Evolutionary conservation across 1,140 invertebrate genomes (phyloP), one percentile per base, ranked within the genome.

Genomic region (Sitobion miscanthi): DNA sequence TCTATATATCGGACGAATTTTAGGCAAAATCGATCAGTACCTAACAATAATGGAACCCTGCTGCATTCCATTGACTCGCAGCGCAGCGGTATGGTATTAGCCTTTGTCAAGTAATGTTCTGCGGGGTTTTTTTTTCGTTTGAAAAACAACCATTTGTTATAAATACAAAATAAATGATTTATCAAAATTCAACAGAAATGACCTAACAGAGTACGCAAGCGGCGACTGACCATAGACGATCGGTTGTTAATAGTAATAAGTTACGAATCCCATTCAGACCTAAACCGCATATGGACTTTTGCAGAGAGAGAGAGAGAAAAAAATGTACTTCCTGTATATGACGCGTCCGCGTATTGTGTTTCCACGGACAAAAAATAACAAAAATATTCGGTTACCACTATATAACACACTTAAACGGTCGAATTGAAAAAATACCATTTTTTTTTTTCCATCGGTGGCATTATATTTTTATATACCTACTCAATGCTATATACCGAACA

Each of bases 1-100:
- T 52, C 49, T 52, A 11, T 52, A 52, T 52, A 20, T 57, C 20
- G 30, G 91, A 86, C 42, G 91, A 35, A 93, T 93, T 93, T 93
- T 57, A 85, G 91, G 82, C 82, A 21, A 85, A 82, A 93, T 35
- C 91, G 49, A 86, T 45, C 38, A 30, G 30, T 62, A 30, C 38
- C 20, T 21, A 62, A 42, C 42, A 30, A 87, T 87, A 89, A 54
- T 52, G n/a, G 49, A 38, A 54, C 49, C 88, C 8, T 77, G 30
- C 62, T n/a, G 14, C 62, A 7, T n/a, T 17, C 30, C 30, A 49
- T 77, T 14, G 62, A 35, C 30, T 30, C 86, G 35, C 52, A 35
- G 87, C 52, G 6, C 49, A 87, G 86, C 47, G 3, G 62, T n/a
- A 30, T 14, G 11, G 62, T 30, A 30, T 7, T 4, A 2, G 30